Base-by-base conservation (phyloP, 1,140 invertebrate genomes). In the Magallana angulata region DNA sequence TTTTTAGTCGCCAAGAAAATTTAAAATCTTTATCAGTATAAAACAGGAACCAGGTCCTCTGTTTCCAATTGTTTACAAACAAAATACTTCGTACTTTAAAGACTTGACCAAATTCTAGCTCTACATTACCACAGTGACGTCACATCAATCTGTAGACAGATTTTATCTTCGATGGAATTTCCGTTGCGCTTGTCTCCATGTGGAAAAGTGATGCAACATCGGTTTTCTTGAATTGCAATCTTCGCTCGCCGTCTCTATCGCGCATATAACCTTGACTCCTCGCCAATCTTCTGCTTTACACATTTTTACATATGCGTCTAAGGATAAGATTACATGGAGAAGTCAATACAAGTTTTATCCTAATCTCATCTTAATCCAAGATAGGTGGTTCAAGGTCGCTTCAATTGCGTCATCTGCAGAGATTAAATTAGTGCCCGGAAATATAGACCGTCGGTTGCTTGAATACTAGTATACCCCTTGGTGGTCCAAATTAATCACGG, bases 121-220 rank as follows among this genome's bases (percentile, higher is more conserved):
- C 60, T 36, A 30, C 68, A 18, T 76, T 30, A 76, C 5, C 24
- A 24, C 36, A 11, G 68, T 76, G 68, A 76, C 68, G 68, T 30
- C 68, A 76, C 68, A 30, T 24, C 68, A 76, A 30, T 76, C 68
- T 76, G 68, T 30, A 76, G 68, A 76, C 68, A 76, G 64, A 76
- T 30, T 30, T 76, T 76, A 76, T 76, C 68, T 18, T 30, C 14
- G 1, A 30, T 30, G 68, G 68, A 76, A 76, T 76, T 76, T 76
- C 68, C 24, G 11, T 8, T 12, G 68, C 12, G n/a, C 60, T 16
- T 62, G 14, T 9, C 68, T 76, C 36, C 68, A 76, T 76, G 14
- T 76, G 68, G 12, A 76, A 76, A 76, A 30, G 36, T 76, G 68
- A 76, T 76, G 68, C 68, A 76, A 76, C 68, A 76, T 76, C 68